phyloP scores from a whole-genome alignment of 2,113 vertebrate genomes.

The Oxygymnocypris stewartii region DNA sequence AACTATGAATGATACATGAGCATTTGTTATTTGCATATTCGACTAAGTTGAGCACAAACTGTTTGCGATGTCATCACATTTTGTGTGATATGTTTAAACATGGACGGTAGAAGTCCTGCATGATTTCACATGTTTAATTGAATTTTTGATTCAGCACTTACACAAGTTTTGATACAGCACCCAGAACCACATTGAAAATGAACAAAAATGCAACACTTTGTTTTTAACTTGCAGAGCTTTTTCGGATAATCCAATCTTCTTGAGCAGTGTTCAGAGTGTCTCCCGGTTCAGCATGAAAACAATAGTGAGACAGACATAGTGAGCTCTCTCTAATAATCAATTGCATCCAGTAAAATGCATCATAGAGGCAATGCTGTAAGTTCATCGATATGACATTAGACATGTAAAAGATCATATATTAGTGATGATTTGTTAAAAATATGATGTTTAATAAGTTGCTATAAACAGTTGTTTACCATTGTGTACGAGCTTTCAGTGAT shows the following conservation, averaged over 20 bases:
- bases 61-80: neutral
- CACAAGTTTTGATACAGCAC: neutral
- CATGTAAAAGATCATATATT: too few relatives aligned
- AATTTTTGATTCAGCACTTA: neutral
- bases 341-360: too few relatives aligned
- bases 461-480: too few relatives aligned
- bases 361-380: too few relatives aligned
- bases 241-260: neutral
- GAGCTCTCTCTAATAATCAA: too few relatives aligned
- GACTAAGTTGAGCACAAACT: neutral
- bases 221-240: neutral
- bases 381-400: too few relatives aligned
- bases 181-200: neutral
- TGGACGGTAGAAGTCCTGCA: neutral
- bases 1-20: constrained; percentile 1
- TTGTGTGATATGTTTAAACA: neutral
- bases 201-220: neutral
- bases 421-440: too few relatives aligned
- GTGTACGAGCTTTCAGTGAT: too few relatives aligned
- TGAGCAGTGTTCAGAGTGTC: neutral
- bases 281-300: neutral
- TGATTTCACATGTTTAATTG: neutral
- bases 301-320: too few relatives aligned
- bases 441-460: too few relatives aligned
- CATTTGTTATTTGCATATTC: constrained; percentile 1